These are phyloP conservation scores for Cylloceria caligata DNA, from an alignment of 2,888 invertebrate genomes.

Conservation along the genomic window DNA sequence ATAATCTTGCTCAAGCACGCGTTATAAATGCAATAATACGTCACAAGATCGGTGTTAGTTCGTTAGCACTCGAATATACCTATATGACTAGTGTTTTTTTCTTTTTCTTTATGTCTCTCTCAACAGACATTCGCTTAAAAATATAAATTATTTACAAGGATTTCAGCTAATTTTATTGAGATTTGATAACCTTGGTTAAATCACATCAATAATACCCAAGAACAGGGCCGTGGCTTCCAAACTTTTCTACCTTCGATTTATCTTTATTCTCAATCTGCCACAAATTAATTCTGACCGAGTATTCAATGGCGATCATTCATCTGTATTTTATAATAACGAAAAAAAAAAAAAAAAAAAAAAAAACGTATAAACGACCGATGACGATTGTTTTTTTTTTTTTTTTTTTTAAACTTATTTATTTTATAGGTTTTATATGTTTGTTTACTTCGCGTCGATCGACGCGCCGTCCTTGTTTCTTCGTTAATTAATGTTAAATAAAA, in stretches of 20 bases:
- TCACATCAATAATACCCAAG: conserved; percentile 83
- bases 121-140: conserved; percentile 83
- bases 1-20: conserved; percentile 77
- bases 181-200: conserved; percentile 81
- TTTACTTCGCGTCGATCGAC: conserved; percentile 12
- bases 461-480: too few species aligned
- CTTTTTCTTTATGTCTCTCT: conserved; percentile 7
- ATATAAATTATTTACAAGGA: conserved; percentile 84
- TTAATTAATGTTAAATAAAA: background rate
- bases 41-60: conserved; percentile 83
- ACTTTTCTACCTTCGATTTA: conserved; percentile 9
- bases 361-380: conserved; percentile 60
- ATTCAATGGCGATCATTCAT: conserved; percentile 67
- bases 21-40: conserved; percentile 83
- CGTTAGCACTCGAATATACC: conserved; percentile 83
- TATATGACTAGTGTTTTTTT: conserved; percentile 83
- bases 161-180: conserved; percentile 80
- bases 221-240: conserved; percentile 79
- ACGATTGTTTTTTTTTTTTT: conserved; percentile 8
- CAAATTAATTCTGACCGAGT: conserved; percentile 66
- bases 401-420: too few species aligned
- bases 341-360: too few species aligned
- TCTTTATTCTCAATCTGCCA: conserved; percentile 67
- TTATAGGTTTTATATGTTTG: too few species aligned
- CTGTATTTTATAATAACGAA: conserved; percentile 57